Base-by-base conservation (phyloP, 1,140 invertebrate species). In the Tetramorium simillimum region DNA sequence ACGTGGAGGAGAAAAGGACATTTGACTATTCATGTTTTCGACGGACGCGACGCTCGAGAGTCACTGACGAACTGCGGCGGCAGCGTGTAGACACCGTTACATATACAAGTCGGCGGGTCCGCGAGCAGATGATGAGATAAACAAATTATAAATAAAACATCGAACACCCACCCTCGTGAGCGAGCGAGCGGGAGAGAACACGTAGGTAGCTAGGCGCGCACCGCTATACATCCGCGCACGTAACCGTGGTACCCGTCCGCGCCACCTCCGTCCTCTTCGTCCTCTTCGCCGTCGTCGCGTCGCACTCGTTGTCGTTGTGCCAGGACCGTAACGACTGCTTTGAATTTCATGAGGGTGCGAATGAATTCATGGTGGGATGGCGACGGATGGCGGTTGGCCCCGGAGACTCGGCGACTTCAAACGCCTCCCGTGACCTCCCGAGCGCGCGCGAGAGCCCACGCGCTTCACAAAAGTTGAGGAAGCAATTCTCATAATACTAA, bases 131-230 rank as follows among this genome's bases (percentile, higher is more conserved):
- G 91, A 93, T 92, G 91, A 89, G 90, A 93, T 92, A 93, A 94
- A 93, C 92, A 93, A 94, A 94, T 93, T 92, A 94, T 94, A 94
- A 94, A 94, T 94, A 94, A 94, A 94, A 94, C 93, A 94, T 94
- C 82, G 92, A 92, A 92, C 90, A 91, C 86, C 87, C 60, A 60
- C 40, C 65, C 46, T 16, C 46, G 24, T 18, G n/a, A n/a, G 46
- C 21, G 24, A 9, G 21, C 4, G 21, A 24, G 16, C 9, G 49
- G 49, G 77, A 49, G 58, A 51, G 76, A 40, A 56, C 58, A 73
- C 51, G 69, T 58, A 67, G 84, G 51, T 43, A 18, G 56, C 40
- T 85, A 86, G 90, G 90, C 90, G 86, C 89, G 86, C 51, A 53
- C 85, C 87, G 33, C 70, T 73, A 58, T 43, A 60, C 90, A 86